Evolutionary conservation across 2,888 invertebrate genomes (phyloP), one percentile per base, ranked within the genome.

Genomic region (Stenchaetothrips biformis): DNA sequence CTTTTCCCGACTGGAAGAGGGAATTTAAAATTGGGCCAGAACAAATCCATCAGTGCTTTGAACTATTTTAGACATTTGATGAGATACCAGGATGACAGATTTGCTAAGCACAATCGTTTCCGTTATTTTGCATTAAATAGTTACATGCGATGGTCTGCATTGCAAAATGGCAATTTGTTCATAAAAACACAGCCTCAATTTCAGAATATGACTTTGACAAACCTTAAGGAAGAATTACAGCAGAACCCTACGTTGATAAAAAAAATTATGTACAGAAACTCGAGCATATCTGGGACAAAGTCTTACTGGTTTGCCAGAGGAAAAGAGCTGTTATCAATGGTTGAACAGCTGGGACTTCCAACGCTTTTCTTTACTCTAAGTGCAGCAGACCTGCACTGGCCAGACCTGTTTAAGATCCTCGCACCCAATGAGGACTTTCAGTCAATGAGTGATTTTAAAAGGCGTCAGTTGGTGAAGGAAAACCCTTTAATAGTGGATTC

Each of bases 311-410:
- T 48, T 47, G 48, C 79, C 48, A 80, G 81, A 2, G 37, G 80
- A 0, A 53, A 9, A 7, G 82, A 82, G 25, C 53, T 82, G 0
- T 27, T 82, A 21, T 79, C 79, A 7, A 82, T 82, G 82, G 82
- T 82, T 6, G 27, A 82, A 47, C 80, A 79, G 21, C 13, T 83
- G 7, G 82, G 82, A 7, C 13, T 62, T 6, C 82, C 82, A 48
- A 82, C 82, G 11, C 18, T 82, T 2, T 82, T 82, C 77, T 80
- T 82, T 79, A 82, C 82, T 16, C 48, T 83, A 16, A 82, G 81
- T 47, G 82, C 82, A 8, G 82, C 82, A 48, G 82, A 82, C 53
- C 48, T 83, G 8, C 80, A 82, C 18, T 83, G 82, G 82, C 81
- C 81, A 18, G 80, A 82, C 16, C 80, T 82, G 6, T 79, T 79